A percentile compares a stretch with the other conserved stretches of the same genome.
Conservation (phyloP, 2,113 vertebrate species). For the Boulengeromyrus knoepffleri region DNA sequence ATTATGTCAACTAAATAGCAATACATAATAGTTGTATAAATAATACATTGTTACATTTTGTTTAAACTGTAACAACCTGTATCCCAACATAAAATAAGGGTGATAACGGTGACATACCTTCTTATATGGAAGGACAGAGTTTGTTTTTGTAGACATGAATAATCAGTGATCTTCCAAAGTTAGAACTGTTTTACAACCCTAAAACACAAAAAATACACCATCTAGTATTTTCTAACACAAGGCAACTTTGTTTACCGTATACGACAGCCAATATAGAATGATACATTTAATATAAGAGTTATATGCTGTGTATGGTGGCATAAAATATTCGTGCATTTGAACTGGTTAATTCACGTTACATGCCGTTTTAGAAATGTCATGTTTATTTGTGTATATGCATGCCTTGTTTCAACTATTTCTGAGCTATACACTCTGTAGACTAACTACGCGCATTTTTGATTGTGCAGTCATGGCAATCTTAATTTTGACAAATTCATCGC, state of each 20-base stretch:
- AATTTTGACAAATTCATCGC: not conserved
- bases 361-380: not conserved
- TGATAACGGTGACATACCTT: slow-evolving; percentile 40
- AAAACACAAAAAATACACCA: not conserved
- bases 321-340: not conserved
- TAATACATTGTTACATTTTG: not conserved
- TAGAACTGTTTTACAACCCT: not conserved
- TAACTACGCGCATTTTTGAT: not conserved
- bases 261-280: not conserved
- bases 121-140: slow-evolving; percentile 41
- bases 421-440: not conserved
- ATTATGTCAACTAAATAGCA: not conserved
- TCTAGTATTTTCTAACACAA: not conserved
- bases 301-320: not conserved
- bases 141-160: slow-evolving; percentile 36
- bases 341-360: not conserved
- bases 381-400: not conserved
- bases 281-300: not conserved
- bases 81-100: not conserved
- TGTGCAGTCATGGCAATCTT: not conserved
- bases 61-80: not conserved
- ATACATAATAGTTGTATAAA: not conserved
- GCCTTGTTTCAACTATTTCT: not conserved
- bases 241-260: not conserved
- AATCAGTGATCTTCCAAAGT: not conserved